Evolutionary conservation across 2,113 vertebrate species (phyloP).

Genomic region (Jacana jacana): DNA sequence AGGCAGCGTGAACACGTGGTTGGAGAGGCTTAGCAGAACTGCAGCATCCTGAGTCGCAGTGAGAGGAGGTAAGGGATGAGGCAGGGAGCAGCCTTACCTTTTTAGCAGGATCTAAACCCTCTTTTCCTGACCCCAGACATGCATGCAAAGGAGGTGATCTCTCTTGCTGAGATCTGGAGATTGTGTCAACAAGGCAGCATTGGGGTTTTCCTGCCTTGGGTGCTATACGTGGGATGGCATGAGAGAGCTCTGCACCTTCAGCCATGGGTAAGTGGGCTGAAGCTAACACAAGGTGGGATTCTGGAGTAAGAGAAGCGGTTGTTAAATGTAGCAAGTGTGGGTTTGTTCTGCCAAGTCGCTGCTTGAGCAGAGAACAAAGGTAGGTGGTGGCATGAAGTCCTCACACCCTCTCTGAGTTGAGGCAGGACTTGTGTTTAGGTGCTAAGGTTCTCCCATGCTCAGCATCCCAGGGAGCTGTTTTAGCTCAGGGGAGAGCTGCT

Average conservation of each 20-base stretch:
- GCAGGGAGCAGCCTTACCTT: not conserved
- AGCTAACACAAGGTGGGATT: not conserved
- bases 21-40: not conserved
- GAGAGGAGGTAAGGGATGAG: not conserved
- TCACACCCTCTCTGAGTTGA: not conserved
- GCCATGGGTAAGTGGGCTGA: not conserved
- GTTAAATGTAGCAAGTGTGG: slow-evolving; percentile 1
- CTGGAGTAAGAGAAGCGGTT: not conserved
- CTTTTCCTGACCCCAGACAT: not conserved
- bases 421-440: not conserved
- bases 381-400: slow-evolving; percentile 24
- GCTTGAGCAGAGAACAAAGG: slow-evolving; percentile 24
- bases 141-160: not conserved
- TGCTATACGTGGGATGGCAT: not conserved
- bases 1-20: not conserved
- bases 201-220: not conserved
- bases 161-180: not conserved
- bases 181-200: not conserved
- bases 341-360: not conserved
- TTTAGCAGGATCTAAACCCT: not conserved
- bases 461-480: not conserved
- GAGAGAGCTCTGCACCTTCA: not conserved
- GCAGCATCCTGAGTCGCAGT: fast-evolving
- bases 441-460: not conserved
- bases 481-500: not conserved